These are phyloP conservation scores for Pempheris klunzingeri DNA, from an alignment of 2,797 vertebrate genomes.

Conservation along the genomic window DNA sequence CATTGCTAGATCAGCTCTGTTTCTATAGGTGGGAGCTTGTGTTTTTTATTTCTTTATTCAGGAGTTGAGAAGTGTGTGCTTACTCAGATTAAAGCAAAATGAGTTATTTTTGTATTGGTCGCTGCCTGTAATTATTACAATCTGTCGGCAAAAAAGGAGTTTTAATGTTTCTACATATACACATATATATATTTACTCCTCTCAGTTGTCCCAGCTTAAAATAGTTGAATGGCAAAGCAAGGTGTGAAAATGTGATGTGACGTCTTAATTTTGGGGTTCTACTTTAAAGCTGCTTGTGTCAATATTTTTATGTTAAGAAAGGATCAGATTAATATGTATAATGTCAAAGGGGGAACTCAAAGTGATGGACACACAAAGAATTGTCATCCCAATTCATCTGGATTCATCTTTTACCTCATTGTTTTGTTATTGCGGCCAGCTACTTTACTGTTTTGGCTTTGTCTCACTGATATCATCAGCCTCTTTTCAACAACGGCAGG, in stretches of 20 bases:
- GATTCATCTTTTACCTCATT: no score
- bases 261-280: background rate
- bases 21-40: background rate
- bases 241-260: background rate
- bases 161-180: background rate
- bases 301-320: background rate
- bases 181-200: background rate
- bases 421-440: background rate
- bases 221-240: background rate
- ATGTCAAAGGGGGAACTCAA: rapidly evolving
- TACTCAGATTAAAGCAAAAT: slow-evolving; percentile 3
- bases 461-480: background rate
- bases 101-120: slow-evolving; percentile 4
- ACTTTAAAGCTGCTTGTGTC: background rate
- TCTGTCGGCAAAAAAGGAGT: slow-evolving; percentile 10
- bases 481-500: background rate
- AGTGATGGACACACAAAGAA: background rate
- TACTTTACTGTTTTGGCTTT: background rate
- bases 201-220: background rate
- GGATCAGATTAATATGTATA: background rate
- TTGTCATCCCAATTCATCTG: no score
- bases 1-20: background rate
- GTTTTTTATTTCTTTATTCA: slow-evolving; percentile 19
- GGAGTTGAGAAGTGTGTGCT: background rate
- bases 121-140: background rate